Evolutionary conservation across 2,113 vertebrate species (phyloP).

Genomic region (Carollia perspicillata): DNA sequence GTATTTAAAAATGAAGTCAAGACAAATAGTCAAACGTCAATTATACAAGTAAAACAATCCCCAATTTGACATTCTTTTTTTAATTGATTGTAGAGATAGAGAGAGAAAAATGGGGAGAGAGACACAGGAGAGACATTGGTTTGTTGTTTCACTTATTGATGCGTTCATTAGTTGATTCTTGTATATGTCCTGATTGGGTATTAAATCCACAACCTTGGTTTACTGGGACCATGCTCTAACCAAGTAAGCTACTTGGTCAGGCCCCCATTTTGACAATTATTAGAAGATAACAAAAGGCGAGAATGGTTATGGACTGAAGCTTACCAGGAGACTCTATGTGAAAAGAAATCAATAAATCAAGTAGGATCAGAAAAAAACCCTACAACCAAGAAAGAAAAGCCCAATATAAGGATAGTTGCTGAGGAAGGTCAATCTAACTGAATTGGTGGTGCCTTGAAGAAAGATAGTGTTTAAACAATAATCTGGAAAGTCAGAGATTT

Average conservation of each 20-base stretch:
- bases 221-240: too few species aligned
- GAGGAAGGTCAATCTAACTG: background rate
- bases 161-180: too few species aligned
- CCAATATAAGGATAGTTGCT: background rate
- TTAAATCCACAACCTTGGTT: too few species aligned
- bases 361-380: background rate
- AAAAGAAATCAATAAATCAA: constrained; percentile 32
- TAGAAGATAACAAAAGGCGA: background rate
- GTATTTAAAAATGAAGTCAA: constrained; percentile 42
- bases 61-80: background rate
- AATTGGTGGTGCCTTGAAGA: background rate
- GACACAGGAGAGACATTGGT: too few species aligned
- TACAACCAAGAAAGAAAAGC: constrained; percentile 12
- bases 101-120: too few species aligned
- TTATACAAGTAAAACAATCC: background rate
- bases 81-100: too few species aligned
- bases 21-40: background rate
- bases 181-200: too few species aligned
- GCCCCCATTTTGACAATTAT: background rate
- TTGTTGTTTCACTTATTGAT: too few species aligned
- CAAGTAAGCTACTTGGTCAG: too few species aligned
- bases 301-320: background rate
- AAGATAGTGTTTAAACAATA: background rate
- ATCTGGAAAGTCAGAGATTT: background rate
- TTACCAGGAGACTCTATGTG: background rate